These are phyloP conservation scores for Pollenia labialis DNA, from an alignment of 2,888 invertebrate species.

Conservation along the genomic window DNA sequence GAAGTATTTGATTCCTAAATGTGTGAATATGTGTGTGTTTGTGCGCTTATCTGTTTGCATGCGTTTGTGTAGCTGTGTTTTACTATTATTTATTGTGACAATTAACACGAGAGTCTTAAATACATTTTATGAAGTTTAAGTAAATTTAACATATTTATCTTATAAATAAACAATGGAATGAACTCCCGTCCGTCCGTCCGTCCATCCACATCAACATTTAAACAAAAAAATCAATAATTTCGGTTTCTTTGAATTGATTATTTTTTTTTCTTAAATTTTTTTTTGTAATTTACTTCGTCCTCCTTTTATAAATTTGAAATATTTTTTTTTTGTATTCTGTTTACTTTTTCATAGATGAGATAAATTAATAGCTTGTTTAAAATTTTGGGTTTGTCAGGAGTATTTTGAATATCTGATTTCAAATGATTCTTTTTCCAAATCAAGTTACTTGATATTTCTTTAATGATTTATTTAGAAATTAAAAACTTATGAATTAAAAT, in stretches of 20 bases:
- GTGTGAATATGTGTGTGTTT: not conserved
- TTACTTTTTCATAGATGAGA: conserved; percentile 13
- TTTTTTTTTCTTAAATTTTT: conserved; percentile 5
- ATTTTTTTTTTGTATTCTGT: not conserved
- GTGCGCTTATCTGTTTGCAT: not conserved
- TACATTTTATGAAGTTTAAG: conserved; percentile 71
- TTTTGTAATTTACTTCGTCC: conserved; percentile 19
- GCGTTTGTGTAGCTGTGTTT: not conserved
- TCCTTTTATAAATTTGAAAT: not conserved
- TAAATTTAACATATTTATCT: conserved; percentile 56
- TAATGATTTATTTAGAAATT: conserved; percentile 17
- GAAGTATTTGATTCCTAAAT: conserved; percentile 25
- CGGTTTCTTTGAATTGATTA: conserved; percentile 46
- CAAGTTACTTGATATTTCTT: conserved; percentile 52
- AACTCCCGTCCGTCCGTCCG: not conserved
- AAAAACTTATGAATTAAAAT: too few relatives aligned
- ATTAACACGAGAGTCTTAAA: conserved; percentile 73
- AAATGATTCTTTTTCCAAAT: conserved; percentile 4
- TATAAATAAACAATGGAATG: conserved; percentile 18
- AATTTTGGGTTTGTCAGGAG: not conserved
- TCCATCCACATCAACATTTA: not conserved
- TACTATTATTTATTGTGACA: conserved; percentile 69
- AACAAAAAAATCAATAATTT: conserved; percentile 57
- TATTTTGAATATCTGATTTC: not conserved
- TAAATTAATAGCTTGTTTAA: conserved; percentile 47